Evolutionary conservation across 64 coral and sea anemone genomes (phyloP), one percentile per base, ranked within the genome.

Genomic region (Cladopsammia gracilis): DNA sequence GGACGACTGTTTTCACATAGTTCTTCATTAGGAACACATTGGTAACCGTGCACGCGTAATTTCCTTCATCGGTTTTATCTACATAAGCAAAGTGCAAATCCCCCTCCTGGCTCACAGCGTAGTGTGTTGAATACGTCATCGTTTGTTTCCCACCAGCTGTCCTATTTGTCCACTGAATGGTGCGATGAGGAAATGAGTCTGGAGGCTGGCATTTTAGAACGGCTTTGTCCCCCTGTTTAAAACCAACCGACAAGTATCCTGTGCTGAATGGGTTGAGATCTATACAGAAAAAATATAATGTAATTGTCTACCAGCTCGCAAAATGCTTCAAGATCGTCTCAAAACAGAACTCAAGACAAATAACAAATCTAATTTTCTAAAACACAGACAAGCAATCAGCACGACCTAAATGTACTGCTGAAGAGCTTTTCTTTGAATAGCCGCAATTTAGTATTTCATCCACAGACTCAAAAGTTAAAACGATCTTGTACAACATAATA

Each of bases 31-130:
- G 76, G 15, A 94, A 72, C 45, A 64, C 6, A 18, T 98, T 98
- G 0, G 82, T 88, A 3, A 98, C 92, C 9, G 96, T 98, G 26
- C 96, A 98, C 15, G 73, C 50, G 10, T 98, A 98, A 22, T 91
- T 75, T 3, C 88, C 92, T 7, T 54, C 44, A 10, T 98, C 96
- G 7, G 53, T 16, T 11, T 7, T 90, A 26, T 86, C 69, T 6
- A 91, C 9, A 71, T 70, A 94, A 3, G 96, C 87, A 76, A 98
- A 98, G 61, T 98, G 96, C 46, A 98, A 62, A 47, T 94, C 96
- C 12, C 78, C 19, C n/a, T 88, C 80, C 19, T 93, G 46, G 59
- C 92, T 98, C 22, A 98, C 77, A 22, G 88, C 90, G 43, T 91
- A 94, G 60, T 91, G 72, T 6, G 96, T 67, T 10, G 96, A 98